These are phyloP conservation scores for Drosophila malerkotliana DNA, from an alignment of 1,140 invertebrate genomes.

Conservation along the genomic window DNA sequence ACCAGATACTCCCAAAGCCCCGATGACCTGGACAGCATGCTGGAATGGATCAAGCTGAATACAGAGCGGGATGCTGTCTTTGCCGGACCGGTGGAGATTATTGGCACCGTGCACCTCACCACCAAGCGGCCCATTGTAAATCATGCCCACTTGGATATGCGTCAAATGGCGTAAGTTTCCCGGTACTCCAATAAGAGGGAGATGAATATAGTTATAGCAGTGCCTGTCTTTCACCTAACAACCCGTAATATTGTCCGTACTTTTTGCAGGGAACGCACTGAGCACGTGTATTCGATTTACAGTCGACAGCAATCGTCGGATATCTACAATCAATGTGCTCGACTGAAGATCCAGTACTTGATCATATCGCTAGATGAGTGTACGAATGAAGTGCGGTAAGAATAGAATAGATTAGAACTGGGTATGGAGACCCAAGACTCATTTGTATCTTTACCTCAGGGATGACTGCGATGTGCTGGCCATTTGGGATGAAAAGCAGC, in stretches of 20 bases:
- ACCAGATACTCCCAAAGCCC: constrained; percentile 28
- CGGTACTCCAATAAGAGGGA: constrained; percentile 11
- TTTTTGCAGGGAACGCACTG: constrained; percentile 66
- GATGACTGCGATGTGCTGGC: constrained; percentile 76
- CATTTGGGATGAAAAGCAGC: constrained; percentile 82
- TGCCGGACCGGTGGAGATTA: constrained; percentile 78
- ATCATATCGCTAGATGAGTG: constrained; percentile 79
- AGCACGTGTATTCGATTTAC: constrained; percentile 80
- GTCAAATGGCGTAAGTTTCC: constrained; percentile 74
- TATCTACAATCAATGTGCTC: constrained; percentile 81
- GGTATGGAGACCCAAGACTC: too few relatives aligned
- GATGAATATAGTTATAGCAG: neutral
- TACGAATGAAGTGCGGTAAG: constrained; percentile 71
- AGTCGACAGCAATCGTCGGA: constrained; percentile 82
- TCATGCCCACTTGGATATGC: constrained; percentile 80
- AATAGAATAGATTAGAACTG: neutral
- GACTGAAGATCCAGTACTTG: constrained; percentile 82
- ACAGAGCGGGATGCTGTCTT: constrained; percentile 82
- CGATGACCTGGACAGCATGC: constrained; percentile 75
- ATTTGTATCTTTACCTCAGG: constrained; percentile 24
- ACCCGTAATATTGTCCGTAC: neutral
- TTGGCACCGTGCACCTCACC: constrained; percentile 76
- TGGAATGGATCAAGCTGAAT: constrained; percentile 82
- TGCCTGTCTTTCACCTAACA: neutral
- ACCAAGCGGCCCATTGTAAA: constrained; percentile 81